A percentile compares a stretch with the other conserved stretches of the same genome.
Evolutionary conservation across 2,888 invertebrate genomes (phyloP).

Genomic region (Tachina grossa): DNA sequence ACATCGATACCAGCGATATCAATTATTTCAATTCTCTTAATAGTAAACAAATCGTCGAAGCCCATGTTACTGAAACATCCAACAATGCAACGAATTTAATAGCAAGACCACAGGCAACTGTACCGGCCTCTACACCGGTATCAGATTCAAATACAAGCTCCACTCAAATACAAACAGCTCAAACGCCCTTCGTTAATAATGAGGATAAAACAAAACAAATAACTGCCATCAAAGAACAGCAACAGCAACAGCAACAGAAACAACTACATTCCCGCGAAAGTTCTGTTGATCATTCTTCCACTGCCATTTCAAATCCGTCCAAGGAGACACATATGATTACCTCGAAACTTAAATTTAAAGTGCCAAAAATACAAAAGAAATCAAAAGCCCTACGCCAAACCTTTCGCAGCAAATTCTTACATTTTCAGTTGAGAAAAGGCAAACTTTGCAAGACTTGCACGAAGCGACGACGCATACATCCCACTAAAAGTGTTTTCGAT

Average conservation of each 20-base stretch:
- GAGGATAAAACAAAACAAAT: constrained; percentile 36
- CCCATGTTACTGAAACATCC: constrained; percentile 5
- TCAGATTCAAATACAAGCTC: constrained; percentile 13
- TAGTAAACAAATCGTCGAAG: constrained; percentile 21
- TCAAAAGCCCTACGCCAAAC: constrained; percentile 81
- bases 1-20: constrained; percentile 18
- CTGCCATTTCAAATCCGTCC: constrained; percentile 75
- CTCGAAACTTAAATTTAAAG: constrained; percentile 79
- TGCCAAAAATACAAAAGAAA: constrained; percentile 81
- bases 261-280: constrained; percentile 41
- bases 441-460: constrained; percentile 81
- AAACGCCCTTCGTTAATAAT: background rate
- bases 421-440: constrained; percentile 78
- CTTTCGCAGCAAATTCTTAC: constrained; percentile 81
- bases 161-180: constrained; percentile 2
- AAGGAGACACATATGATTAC: constrained; percentile 72
- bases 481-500: constrained; percentile 81
- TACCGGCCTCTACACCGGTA: constrained; percentile 64
- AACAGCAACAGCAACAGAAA: constrained; percentile 67
- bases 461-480: constrained; percentile 81
- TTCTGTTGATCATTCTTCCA: constrained; percentile 40
- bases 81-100: constrained; percentile 27
- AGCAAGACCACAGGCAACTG: constrained; percentile 62
- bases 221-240: constrained; percentile 71
- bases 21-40: constrained; percentile 41